Conservation (phyloP, 2,113 vertebrate genomes). For the Piprites chloris region DNA sequence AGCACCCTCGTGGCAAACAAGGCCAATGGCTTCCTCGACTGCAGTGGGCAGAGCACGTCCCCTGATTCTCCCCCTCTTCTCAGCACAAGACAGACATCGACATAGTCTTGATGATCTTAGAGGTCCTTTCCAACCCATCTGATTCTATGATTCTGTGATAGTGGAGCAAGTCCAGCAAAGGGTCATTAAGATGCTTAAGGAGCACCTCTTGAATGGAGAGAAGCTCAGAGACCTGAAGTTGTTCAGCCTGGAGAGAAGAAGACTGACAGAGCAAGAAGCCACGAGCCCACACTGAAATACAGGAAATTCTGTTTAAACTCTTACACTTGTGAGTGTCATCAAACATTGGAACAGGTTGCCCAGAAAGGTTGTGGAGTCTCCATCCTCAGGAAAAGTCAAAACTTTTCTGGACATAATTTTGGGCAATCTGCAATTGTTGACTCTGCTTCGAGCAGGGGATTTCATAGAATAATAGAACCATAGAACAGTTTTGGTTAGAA, state of each 20-base stretch:
- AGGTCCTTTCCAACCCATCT: no score
- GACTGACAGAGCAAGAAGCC: neutral
- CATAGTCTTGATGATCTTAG: no score
- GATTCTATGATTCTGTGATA: no score
- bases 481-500: neutral
- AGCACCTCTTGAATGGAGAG: neutral
- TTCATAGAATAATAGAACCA: neutral
- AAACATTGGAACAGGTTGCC: neutral
- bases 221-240: neutral
- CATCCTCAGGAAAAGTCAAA: neutral
- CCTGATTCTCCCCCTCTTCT: neutral
- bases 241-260: neutral
- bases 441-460: neutral
- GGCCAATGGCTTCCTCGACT: neutral
- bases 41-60: rapidly evolving
- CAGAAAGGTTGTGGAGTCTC: neutral
- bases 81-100: no score
- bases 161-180: neutral
- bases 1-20: neutral
- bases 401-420: neutral
- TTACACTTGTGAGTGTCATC: neutral
- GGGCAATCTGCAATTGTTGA: neutral
- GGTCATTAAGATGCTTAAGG: neutral
- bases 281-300: neutral
- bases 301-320: neutral